A percentile compares a stretch with the other conserved stretches of the same genome.
phyloP scores from a whole-genome alignment of 2,113 vertebrate genomes.

The Speoplatyrhinus poulsoni region DNA sequence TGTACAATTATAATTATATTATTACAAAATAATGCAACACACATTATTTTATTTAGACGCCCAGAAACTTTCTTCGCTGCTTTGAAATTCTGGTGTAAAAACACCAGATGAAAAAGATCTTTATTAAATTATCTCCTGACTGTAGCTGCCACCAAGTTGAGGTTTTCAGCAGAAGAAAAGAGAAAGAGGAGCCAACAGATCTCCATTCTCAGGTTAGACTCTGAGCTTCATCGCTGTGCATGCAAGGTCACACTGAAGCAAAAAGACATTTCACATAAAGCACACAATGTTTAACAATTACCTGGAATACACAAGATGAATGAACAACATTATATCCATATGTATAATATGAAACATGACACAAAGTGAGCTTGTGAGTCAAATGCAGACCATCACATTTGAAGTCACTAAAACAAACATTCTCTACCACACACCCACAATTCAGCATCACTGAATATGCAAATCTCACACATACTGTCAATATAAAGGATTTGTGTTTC shows the following conservation, averaged over 20 bases:
- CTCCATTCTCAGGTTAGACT: conserved; percentile 15
- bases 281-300: conserved; percentile 34
- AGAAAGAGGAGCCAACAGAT: conserved; percentile 32
- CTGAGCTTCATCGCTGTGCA: conserved; percentile 25
- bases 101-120: conserved; percentile 47
- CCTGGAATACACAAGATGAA: conserved; percentile 4
- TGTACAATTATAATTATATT: no score
- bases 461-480: conserved; percentile 49
- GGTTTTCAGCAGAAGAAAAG: conserved; percentile 24
- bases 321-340: conserved; percentile 25
- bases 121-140: conserved; percentile 67
- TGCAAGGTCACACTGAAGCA: conserved; percentile 22
- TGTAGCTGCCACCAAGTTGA: conserved; percentile 45
- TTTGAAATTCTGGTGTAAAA: conserved; percentile 36
- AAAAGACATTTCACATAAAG: conserved; percentile 33
- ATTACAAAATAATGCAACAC: no score
- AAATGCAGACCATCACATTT: conserved; percentile 50
- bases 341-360: conserved; percentile 39
- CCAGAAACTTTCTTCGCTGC: conserved; percentile 27
- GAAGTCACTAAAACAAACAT: conserved; percentile 44
- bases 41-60: no score
- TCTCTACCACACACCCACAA: neutral
- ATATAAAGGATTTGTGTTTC: conserved; percentile 62
- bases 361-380: conserved; percentile 40
- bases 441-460: conserved; percentile 46